Evolutionary conservation across 2,797 vertebrate species (phyloP), one percentile per base, ranked within the genome.

Genomic region (Balearica regulorum): DNA sequence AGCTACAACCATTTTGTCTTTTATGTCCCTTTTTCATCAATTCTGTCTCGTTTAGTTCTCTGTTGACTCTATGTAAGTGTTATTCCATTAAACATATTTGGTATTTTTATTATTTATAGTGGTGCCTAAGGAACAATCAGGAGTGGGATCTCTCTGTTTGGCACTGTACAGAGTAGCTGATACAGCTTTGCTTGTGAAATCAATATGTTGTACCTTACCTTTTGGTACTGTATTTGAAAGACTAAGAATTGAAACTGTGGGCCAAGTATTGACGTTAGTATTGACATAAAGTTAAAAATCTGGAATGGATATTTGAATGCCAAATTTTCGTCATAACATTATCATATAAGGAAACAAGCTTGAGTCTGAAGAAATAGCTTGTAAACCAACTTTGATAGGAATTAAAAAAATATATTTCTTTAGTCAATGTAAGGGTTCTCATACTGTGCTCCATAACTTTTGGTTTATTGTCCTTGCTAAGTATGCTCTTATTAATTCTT

Each of bases 391-490:
- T 68, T 46, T 57, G 41, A 33, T 61, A 87, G 60, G 75, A 85
- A 88, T 64, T 80, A 19, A 29, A 90, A 77, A 91, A 57, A 54
- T 64, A 11, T 5, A 19, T 51, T 89, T 94, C 19, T 66, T 37
- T 13, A 89, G 61, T 43, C 41, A 57, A 57, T 75, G 10, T 54
- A 46, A 91, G 33, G 37, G 29, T 90, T 37, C 35, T 89, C 13
- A 20, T 87, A 33, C 28, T 82, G 44, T 96, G 44, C 77, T 94
- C 77, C 20, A 4, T 68, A 77, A 96, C 58, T 79, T 91, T 41
- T 92, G 53, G 5, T 94, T 72, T 96, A 31, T 93, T 97, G 83
- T 96, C 69, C 77, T 92, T 96, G 73, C n/a, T 88, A 81, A 93
- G 44, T 96, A 83, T 76, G 89, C 33, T 93, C 8, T 85, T 95